Percentiles rank a stretch among this genome's conserved stretches.
Evolutionary conservation across 2,888 invertebrate genomes (phyloP).

Genomic region (Dryomyza anilis): DNA sequence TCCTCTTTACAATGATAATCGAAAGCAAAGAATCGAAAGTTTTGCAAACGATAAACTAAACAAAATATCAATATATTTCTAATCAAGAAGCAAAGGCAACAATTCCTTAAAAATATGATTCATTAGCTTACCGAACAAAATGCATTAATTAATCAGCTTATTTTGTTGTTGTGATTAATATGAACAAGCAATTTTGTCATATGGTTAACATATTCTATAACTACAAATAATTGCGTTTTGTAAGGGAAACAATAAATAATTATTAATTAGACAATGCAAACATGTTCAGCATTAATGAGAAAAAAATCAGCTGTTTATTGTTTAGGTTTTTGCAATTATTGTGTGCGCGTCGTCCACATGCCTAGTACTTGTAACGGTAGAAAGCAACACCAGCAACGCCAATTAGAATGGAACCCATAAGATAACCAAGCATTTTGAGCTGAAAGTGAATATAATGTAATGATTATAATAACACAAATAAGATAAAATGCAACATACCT

Average conservation of each 20-base stretch:
- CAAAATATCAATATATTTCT: not conserved
- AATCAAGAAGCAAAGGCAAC: slow-evolving; percentile 1
- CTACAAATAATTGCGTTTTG: not conserved
- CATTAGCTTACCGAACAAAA: slow-evolving; percentile 4
- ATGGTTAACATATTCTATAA: not conserved
- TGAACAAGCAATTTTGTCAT: slow-evolving; percentile 4
- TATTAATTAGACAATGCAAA: not conserved
- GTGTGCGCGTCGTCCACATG: not conserved
- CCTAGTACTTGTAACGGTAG: slow-evolving; percentile 71
- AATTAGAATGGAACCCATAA: slow-evolving; percentile 72
- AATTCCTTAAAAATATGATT: not conserved
- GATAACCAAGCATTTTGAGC: slow-evolving; percentile 59
- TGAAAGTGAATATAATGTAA: slow-evolving; percentile 36
- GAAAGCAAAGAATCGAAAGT: not conserved
- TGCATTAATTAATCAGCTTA: too few relatives aligned
- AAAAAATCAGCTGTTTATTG: not conserved
- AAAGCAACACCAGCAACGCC: slow-evolving; percentile 75
- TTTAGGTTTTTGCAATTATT: not conserved
- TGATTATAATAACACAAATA: not conserved
- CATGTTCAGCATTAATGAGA: too few relatives aligned
- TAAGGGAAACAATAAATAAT: slow-evolving; percentile 4
- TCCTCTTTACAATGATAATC: not conserved
- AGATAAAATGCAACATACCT: too few relatives aligned
- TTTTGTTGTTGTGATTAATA: too few relatives aligned
- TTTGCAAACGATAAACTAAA: not conserved